phyloP scores from a whole-genome alignment of 2,113 vertebrate genomes.

The Alouatta palliata region DNA sequence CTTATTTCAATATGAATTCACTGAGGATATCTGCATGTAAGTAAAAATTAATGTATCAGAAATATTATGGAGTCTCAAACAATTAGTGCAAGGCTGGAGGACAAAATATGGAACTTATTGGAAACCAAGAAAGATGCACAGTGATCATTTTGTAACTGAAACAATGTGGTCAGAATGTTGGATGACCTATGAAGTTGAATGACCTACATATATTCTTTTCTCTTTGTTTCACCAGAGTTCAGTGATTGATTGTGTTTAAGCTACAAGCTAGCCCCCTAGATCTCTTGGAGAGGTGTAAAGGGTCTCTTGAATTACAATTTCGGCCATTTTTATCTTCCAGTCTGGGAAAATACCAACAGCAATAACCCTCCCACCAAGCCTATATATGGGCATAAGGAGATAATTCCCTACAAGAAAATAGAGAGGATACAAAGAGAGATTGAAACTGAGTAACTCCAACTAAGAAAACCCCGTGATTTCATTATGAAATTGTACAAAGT shows the following conservation, averaged over 20 bases:
- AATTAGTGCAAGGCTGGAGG: not conserved
- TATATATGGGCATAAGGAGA: not conserved
- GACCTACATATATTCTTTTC: not conserved
- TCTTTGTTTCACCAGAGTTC: not conserved
- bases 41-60: not conserved
- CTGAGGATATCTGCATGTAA: not conserved
- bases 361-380: not conserved
- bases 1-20: constrained; percentile 16
- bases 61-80: not conserved
- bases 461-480: not conserved
- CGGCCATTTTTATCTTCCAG: not conserved
- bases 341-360: not conserved
- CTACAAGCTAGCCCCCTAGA: not conserved
- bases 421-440: not conserved
- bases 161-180: not conserved
- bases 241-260: not conserved
- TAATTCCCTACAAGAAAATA: not conserved
- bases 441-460: not conserved
- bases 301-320: not conserved
- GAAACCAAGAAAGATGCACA: not conserved
- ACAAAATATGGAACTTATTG: not conserved
- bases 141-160: not conserved
- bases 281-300: not conserved
- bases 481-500: not conserved
- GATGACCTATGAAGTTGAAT: not conserved